Evolutionary conservation across 1,140 invertebrate genomes (phyloP).

Genomic region (Leptinotarsa defecta): DNA sequence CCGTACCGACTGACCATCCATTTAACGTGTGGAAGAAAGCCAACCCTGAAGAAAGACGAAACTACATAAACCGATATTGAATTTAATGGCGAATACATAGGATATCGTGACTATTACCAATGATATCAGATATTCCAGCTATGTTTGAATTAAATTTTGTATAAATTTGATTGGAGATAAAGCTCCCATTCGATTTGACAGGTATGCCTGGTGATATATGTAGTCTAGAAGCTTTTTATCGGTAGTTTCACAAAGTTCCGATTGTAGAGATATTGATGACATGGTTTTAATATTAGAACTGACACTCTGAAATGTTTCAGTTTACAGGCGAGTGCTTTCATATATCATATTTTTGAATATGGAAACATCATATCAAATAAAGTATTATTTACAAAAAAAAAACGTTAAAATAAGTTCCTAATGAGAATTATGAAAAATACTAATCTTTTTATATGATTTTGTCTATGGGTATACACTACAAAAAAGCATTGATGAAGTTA

Average conservation of each 20-base stretch:
- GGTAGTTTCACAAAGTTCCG: conserved; percentile 11
- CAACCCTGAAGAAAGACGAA: conserved; percentile 11
- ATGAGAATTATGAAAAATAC: no score
- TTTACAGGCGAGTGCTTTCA: no score
- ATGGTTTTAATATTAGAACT: conserved; percentile 20
- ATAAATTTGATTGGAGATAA: conserved; percentile 50
- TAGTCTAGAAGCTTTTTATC: conserved; percentile 27
- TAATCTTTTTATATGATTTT: no score
- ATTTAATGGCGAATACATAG: conserved; percentile 1
- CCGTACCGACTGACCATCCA: neutral
- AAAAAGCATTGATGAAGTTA: no score
- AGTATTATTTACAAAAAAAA: no score
- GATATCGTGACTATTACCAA: conserved; percentile 48
- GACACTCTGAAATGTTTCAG: neutral
- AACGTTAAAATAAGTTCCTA: no score
- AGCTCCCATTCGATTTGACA: conserved; percentile 37
- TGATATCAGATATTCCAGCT: conserved; percentile 48
- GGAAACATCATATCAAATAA: no score
- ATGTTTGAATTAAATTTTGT: conserved; percentile 51
- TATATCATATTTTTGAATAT: no score
- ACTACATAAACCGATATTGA: conserved; percentile 12
- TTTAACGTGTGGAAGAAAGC: no score
- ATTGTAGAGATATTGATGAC: conserved; percentile 25
- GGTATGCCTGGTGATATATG: conserved; percentile 34
- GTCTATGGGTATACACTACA: no score